phyloP scores from a whole-genome alignment of 1,140 invertebrate species.

The Magallana ariakensis region DNA sequence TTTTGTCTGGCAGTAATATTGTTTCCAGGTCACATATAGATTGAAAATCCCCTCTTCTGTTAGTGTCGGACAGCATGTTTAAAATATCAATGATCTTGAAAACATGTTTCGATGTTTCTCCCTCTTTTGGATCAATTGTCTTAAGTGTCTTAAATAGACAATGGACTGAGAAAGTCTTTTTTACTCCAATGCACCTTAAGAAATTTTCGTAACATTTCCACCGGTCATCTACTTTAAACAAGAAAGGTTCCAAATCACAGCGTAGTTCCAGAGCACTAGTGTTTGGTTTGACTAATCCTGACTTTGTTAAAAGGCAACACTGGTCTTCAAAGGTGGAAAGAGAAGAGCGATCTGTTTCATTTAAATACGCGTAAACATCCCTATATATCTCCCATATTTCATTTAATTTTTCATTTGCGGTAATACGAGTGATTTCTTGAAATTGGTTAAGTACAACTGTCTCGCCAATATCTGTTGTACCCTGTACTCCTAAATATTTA shows the following conservation, averaged over 20 bases:
- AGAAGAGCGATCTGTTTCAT: background rate
- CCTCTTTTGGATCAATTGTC: background rate
- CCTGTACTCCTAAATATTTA: background rate
- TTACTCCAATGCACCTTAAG: background rate
- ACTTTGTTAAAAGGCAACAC: background rate
- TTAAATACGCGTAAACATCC: background rate
- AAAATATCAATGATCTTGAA: background rate
- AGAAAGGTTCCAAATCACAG: background rate
- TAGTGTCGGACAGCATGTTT: slow-evolving; percentile 13
- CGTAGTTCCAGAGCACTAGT: background rate
- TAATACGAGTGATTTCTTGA: background rate
- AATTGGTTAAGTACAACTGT: background rate
- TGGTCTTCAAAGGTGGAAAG: background rate
- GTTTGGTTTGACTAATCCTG: background rate
- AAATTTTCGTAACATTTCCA: background rate
- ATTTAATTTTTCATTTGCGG: background rate
- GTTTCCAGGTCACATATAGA: background rate
- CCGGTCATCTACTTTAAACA: slow-evolving; percentile 3
- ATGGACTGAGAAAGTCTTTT: background rate
- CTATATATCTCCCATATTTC: background rate
- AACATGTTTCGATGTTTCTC: background rate
- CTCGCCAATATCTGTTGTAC: background rate
- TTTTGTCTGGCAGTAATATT: slow-evolving; percentile 55
- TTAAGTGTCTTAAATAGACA: background rate
- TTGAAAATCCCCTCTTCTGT: background rate